Evolutionary conservation across 1,140 invertebrate species (phyloP).

Genomic region (Brachionus sp.): DNA sequence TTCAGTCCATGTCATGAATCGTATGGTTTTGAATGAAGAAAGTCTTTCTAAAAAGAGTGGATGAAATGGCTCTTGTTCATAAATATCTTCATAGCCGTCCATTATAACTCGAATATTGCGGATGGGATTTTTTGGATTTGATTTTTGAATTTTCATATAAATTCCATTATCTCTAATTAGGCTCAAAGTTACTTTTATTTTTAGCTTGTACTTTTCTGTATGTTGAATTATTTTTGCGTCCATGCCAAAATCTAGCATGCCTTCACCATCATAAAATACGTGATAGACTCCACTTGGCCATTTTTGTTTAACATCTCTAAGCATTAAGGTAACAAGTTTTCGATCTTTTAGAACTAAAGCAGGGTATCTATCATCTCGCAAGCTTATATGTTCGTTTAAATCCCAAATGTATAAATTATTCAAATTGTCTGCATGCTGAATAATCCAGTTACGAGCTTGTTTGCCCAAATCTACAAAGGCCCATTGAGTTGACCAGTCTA

Average conservation of each 20-base stretch:
- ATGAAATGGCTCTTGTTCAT: conserved; percentile 50
- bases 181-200: conserved; percentile 46
- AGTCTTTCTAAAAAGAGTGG: conserved; percentile 50
- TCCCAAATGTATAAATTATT: conserved; percentile 19
- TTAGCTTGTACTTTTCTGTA: conserved; percentile 48
- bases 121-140: conserved; percentile 49
- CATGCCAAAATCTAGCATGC: conserved; percentile 48
- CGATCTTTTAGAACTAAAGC: conserved; percentile 45
- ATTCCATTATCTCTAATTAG: conserved; percentile 47
- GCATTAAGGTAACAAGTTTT: conserved; percentile 47
- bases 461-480: conserved; percentile 51
- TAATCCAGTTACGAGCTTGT: conserved; percentile 49
- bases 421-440: conserved; percentile 45
- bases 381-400: conserved; percentile 46
- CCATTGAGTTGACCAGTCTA: conserved; percentile 50
- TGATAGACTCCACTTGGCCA: conserved; percentile 49
- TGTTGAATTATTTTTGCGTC: conserved; percentile 46
- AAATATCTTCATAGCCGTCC: conserved; percentile 50
- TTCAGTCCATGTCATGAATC: conserved; percentile 49
- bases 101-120: conserved; percentile 50
- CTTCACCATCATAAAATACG: conserved; percentile 51
- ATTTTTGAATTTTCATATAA: conserved; percentile 47
- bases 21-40: conserved; percentile 49
- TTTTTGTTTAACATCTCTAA: conserved; percentile 44
- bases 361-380: conserved; percentile 50